Percentiles rank a stretch among this genome's conserved stretches.
These are phyloP conservation scores for Alectura lathami DNA, from an alignment of 2,113 vertebrate genomes.

Conservation along the genomic window DNA sequence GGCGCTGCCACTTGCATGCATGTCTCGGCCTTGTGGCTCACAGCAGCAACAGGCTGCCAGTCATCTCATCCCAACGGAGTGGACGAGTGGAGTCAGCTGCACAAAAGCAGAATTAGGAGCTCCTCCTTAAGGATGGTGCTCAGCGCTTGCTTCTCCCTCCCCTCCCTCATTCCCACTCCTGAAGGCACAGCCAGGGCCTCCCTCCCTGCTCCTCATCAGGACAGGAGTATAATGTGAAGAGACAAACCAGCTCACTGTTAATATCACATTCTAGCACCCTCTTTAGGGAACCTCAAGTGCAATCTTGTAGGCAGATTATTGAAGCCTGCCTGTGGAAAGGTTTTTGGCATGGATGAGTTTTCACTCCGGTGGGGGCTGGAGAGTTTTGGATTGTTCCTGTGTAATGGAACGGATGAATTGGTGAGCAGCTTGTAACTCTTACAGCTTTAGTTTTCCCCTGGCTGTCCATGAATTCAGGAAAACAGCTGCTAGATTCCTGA, in stretches of 20 bases:
- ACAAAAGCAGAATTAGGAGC: not conserved
- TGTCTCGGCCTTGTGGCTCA: not conserved
- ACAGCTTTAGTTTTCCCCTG: slow-evolving; percentile 51
- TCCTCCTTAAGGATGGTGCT: not conserved
- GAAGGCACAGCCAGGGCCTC: not conserved
- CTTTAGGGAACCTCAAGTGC: slow-evolving; percentile 10
- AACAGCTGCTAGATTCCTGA: slow-evolving; percentile 56
- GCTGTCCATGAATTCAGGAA: slow-evolving; percentile 26
- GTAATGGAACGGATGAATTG: slow-evolving; percentile 10
- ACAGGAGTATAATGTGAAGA: not conserved
- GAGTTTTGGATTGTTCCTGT: not conserved
- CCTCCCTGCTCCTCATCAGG: not conserved
- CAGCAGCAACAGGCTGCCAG: not conserved
- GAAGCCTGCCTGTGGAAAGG: not conserved
- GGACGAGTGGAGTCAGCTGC: not conserved
- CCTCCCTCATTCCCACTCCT: not conserved
- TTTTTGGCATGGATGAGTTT: slow-evolving; percentile 32
- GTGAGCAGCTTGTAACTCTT: slow-evolving; percentile 33
- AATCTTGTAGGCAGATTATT: slow-evolving; percentile 1
- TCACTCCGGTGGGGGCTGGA: not conserved
- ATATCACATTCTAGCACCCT: not conserved
- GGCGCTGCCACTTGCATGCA: not conserved
- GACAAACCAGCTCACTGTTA: not conserved
- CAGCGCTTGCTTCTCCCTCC: not conserved
- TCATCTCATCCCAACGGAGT: not conserved